Evolutionary conservation across 2,113 vertebrate species (phyloP), one percentile per base, ranked within the genome.

Genomic region (Melanocharis versteri): DNA sequence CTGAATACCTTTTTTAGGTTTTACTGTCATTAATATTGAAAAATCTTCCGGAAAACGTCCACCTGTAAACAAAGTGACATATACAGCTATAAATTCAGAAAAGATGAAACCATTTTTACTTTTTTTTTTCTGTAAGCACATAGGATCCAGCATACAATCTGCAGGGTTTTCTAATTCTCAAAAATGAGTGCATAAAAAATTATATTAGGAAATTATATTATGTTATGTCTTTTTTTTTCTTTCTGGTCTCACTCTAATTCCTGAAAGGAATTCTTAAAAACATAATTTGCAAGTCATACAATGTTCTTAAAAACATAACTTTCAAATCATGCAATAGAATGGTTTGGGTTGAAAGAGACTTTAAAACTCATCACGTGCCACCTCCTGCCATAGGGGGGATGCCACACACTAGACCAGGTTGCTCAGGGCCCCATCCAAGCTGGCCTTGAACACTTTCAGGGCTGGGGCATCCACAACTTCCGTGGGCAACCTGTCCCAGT

Each of bases 41-140:
- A 99, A 99, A 96, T 99, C 99, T 98, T 99, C 98, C 48, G 99
- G 99, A 94, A 99, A 99, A 95, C 94, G 97, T 95, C 98, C 98
- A 97, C 96, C 99, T 99, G 95, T 73, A 76, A 96, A 88, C 30
- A 90, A 56, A 91, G 45, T 28, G 8, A 84, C 31, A 93, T 4
- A 57, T 16, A 68, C 6, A 81, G 50, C 53, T 54, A 93, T 37
- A 70, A 94, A 94, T 39, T 39, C 70, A 60, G 54, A 37, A 83
- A 78, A 95, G 11, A 64, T 26, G 1, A 72, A 57, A 30, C 6
- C 0, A 45, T 40, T 84, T 39, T 64, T 53, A 18, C 1, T 0
- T 60, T 79, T n/a, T n/a, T 81, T 58, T 75, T 84, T 62, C 19
- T 70, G 5, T 18, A 44, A 57, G 30, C 35, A 62, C 11, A 68